phyloP scores from a whole-genome alignment of 2,113 vertebrate species.

The Rhea pennata region DNA sequence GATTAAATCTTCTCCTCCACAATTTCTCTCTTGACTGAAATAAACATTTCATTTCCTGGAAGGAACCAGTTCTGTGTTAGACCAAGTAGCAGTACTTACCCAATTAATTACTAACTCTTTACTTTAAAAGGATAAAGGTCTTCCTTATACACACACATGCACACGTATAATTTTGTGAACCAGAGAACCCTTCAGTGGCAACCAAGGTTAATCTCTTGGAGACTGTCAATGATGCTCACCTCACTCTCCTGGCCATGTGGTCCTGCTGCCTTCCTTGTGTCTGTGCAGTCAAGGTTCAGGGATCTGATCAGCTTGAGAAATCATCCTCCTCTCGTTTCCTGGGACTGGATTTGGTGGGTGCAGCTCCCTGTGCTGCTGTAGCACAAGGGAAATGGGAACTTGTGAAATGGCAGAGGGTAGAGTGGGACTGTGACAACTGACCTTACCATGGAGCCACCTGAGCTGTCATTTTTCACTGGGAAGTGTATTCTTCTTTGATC shows the following conservation, averaged over 20 bases:
- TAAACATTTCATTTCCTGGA: background rate
- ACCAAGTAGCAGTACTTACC: background rate
- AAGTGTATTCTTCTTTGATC: background rate
- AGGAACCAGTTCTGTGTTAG: background rate
- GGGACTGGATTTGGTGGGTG: background rate
- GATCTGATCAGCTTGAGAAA: background rate
- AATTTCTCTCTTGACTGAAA: background rate
- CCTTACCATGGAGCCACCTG: background rate
- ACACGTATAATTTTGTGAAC: background rate
- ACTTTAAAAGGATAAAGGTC: background rate
- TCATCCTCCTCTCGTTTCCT: background rate
- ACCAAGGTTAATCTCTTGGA: background rate
- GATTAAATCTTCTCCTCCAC: background rate
- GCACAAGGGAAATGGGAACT: background rate
- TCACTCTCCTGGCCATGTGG: background rate
- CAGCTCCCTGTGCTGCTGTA: background rate
- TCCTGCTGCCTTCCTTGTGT: background rate
- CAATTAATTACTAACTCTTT: slow-evolving; percentile 15
- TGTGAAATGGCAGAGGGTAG: background rate
- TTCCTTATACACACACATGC: background rate
- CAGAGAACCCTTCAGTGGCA: accelerated
- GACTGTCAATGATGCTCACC: background rate
- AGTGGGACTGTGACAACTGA: background rate
- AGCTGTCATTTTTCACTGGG: background rate
- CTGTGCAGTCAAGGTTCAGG: background rate